A percentile compares a stretch with the other conserved stretches of the same genome.
Conservation (phyloP, 2,888 invertebrate species). For the Teinopalpus imperialis region DNA sequence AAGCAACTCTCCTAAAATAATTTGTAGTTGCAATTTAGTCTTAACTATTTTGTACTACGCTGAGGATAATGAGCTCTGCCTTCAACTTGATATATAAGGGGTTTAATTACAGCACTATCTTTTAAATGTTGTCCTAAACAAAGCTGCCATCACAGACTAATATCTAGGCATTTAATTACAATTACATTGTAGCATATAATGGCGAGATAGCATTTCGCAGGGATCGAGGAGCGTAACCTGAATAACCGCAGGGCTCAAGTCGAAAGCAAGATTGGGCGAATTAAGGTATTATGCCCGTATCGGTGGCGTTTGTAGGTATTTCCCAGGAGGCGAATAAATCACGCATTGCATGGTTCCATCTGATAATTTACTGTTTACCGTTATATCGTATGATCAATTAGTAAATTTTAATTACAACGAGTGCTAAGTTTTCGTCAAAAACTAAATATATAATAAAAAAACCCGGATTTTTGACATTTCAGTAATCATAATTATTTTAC, state of each 20-base stretch:
- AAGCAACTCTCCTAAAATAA: slow-evolving; percentile 11
- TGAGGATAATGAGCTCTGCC: slow-evolving; percentile 20
- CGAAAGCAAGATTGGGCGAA: slow-evolving; percentile 68
- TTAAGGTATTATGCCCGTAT: slow-evolving; percentile 68
- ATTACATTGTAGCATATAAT: slow-evolving; percentile 16
- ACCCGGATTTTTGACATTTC: no score
- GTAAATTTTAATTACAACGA: no score
- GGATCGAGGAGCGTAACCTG: slow-evolving; percentile 34
- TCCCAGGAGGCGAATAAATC: slow-evolving; percentile 72
- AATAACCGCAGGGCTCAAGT: slow-evolving; percentile 49
- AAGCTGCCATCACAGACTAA: slow-evolving; percentile 15
- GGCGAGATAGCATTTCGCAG: slow-evolving; percentile 30
- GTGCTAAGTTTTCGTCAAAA: no score
- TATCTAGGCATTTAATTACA: slow-evolving; percentile 15
- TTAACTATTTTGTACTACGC: slow-evolving; percentile 10
- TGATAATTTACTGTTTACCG: slow-evolving; percentile 35
- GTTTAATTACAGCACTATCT: slow-evolving; percentile 22
- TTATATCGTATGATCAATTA: neutral
- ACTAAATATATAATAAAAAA: no score
- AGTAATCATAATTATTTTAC: no score
- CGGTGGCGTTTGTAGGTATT: slow-evolving; percentile 59
- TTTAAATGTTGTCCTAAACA: slow-evolving; percentile 20
- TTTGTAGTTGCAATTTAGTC: slow-evolving; percentile 21
- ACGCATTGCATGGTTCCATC: slow-evolving; percentile 64
- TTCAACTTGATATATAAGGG: slow-evolving; percentile 21